A percentile compares a stretch with the other conserved stretches of the same genome.
phyloP scores from a whole-genome alignment of 2,797 vertebrate genomes.

The Tenualosa thibaudeaui region DNA sequence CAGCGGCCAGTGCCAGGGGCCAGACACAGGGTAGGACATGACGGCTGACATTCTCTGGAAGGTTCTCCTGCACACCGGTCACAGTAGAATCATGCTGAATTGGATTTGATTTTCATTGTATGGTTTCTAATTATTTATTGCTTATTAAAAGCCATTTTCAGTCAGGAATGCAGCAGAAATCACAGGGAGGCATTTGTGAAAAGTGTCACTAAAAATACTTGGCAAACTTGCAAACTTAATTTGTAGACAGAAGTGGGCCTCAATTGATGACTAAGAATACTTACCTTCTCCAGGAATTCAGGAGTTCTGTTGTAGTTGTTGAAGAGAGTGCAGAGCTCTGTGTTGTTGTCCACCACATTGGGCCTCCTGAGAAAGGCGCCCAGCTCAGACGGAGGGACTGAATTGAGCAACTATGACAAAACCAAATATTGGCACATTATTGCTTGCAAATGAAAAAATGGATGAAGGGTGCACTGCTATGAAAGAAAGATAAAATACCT shows the following conservation, averaged over 20 bases:
- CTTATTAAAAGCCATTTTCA: too few relatives aligned
- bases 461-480: background rate
- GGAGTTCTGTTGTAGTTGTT: conserved; percentile 33
- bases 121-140: background rate
- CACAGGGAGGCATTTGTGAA: too few relatives aligned
- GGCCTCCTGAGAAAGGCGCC: conserved; percentile 36
- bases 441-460: too few relatives aligned
- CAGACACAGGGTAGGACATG: conserved; percentile 42
- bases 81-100: background rate
- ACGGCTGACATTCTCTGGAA: conserved; percentile 30
- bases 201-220: too few relatives aligned
- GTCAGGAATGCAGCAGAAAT: too few relatives aligned
- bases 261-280: background rate
- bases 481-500: conserved; percentile 19
- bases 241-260: background rate
- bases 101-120: background rate
- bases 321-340: conserved; percentile 39
- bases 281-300: conserved; percentile 39
- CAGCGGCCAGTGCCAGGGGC: conserved; percentile 34
- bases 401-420: conserved; percentile 43
- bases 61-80: conserved; percentile 20
- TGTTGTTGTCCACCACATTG: conserved; percentile 17
- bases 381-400: conserved; percentile 36
- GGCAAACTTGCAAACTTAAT: background rate
- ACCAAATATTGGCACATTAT: background rate